Conservation (phyloP, 2,797 vertebrate species). For the Hippocampus kuda region DNA sequence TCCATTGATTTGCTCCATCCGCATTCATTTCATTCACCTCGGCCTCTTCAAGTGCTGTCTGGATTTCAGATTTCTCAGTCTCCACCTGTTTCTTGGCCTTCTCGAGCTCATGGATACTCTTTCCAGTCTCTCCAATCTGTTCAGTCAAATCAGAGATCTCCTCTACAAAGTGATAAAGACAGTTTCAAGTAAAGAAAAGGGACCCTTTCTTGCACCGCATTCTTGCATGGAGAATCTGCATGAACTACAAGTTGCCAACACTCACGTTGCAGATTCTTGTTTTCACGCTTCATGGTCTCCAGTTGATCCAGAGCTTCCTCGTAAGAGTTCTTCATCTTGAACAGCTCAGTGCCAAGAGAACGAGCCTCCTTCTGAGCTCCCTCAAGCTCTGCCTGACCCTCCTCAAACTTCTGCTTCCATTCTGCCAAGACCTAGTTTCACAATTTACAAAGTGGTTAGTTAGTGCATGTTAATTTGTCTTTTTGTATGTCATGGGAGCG, state of each 20-base stretch:
- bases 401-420: constrained; percentile 81
- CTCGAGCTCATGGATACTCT: constrained; percentile 77
- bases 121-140: constrained; percentile 76
- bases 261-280: constrained; percentile 76
- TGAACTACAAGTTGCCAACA: not conserved
- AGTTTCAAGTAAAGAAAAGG: not conserved
- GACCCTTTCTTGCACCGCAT: not conserved
- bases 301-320: constrained; percentile 78
- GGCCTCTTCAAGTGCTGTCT: constrained; percentile 76
- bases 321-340: constrained; percentile 83
- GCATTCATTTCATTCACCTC: constrained; percentile 50
- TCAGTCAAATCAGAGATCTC: constrained; percentile 81
- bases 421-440: constrained; percentile 60
- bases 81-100: constrained; percentile 77
- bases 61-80: constrained; percentile 75
- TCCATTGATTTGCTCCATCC: not conserved
- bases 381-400: constrained; percentile 77
- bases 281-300: constrained; percentile 79
- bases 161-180: constrained; percentile 52
- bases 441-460: not conserved
- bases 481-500: not conserved
- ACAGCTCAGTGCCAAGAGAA: constrained; percentile 74
- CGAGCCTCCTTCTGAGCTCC: constrained; percentile 76
- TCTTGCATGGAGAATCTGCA: not conserved
- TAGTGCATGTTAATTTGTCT: not conserved